Conservation (phyloP, 2,797 vertebrate species). For the Mus minutoides region DNA sequence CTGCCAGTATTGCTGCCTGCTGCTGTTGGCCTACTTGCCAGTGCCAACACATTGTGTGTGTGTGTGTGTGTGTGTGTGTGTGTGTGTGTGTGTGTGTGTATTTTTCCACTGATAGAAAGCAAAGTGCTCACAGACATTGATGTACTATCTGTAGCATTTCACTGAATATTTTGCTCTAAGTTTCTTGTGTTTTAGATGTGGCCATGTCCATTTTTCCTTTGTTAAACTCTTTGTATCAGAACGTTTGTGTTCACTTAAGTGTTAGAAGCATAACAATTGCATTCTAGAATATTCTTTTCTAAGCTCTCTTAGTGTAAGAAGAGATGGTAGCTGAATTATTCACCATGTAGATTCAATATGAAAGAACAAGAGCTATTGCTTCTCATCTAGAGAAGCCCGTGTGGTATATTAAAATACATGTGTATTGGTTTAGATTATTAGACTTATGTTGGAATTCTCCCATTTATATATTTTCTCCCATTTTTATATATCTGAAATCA, state of each 20-base stretch:
- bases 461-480: too few species aligned
- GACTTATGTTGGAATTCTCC: not conserved
- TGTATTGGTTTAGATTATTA: not conserved
- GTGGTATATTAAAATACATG: not conserved
- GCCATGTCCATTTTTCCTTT: not conserved
- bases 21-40: too few species aligned
- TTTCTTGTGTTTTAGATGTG: not conserved
- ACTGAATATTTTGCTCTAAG: not conserved
- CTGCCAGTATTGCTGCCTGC: too few species aligned
- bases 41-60: too few species aligned
- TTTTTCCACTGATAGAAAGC: not conserved
- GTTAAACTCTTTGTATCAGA: not conserved
- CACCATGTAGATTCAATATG: not conserved
- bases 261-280: not conserved
- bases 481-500: not conserved
- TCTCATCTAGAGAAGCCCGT: not conserved
- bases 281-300: not conserved
- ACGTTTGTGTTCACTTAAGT: not conserved
- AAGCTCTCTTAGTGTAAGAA: not conserved
- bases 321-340: not conserved
- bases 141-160: not conserved
- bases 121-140: fast-evolving
- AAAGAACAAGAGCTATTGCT: not conserved
- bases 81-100: too few species aligned
- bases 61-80: too few species aligned